Base-by-base conservation (phyloP, 2,888 invertebrate genomes). In the Drosophila mayaguana region DNA sequence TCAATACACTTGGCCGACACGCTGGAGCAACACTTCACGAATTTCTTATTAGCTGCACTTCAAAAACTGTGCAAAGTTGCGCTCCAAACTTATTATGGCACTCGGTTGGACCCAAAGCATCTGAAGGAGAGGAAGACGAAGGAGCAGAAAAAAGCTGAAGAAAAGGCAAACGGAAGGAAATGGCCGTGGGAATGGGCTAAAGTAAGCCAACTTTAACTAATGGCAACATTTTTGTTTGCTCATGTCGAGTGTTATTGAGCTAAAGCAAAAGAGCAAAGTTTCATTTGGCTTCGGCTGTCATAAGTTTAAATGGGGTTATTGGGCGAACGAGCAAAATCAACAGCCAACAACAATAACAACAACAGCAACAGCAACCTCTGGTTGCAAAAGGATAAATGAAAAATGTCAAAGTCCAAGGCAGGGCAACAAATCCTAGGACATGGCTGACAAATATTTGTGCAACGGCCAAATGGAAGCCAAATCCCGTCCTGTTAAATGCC, bases 41-140 rank as follows among this genome's bases (percentile, higher is more conserved):
- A 84, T 84, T 88, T 83, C 81, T 81, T 86, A 84, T 84, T 81
- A 83, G 83, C 87, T 66, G 80, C 78, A 75, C 69, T 80, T 78
- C 54, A 67, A 68, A 81, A 72, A 66, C 74, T 72, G 69, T 48
- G 56, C 56, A 81, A 75, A 84, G 73, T 70, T 73, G 63, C 50
- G 72, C 64, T 70, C 48, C 54, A 84, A 79, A 82, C 82, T 87
- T 82, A 84, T 81, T 87, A 72, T 70, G 65, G 63, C 53, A 57
- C 60, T 60, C 67, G 71, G 50, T 62, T 38, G 61, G 56, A 60
- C 53, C 60, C 18, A 51, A 56, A 72, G 11, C n/a, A n/a, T 4
- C 4, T 28, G 28, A 6, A 48, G n/a, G 18, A 12, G 28, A 11
- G 6, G 25, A 46, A 16, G 25, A 3, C 3, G 16, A 14, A 16